Evolutionary conservation across 1,140 invertebrate genomes (phyloP).

Genomic region (Zaprionus kolodkinae): DNA sequence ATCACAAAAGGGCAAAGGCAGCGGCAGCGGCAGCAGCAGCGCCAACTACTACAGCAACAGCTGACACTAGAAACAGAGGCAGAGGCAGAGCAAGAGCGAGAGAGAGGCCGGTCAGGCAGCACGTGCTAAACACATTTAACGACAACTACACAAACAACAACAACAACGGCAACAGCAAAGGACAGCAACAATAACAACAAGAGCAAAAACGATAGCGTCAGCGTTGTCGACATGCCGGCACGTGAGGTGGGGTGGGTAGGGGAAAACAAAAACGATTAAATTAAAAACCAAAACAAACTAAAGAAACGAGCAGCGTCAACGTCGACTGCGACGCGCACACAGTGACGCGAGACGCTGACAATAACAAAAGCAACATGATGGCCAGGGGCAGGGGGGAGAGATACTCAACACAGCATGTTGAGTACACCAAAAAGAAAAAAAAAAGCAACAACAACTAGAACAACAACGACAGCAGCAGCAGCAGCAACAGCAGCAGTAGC

Average conservation of each 20-base stretch:
- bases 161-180: constrained; percentile 39
- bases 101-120: constrained; percentile 63
- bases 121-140: constrained; percentile 82
- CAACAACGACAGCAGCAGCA: constrained; percentile 30
- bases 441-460: constrained; percentile 29
- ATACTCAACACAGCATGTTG: constrained; percentile 59
- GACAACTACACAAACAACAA: constrained; percentile 72
- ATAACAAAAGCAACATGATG: constrained; percentile 55
- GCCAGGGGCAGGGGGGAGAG: constrained; percentile 7
- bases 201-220: constrained; percentile 6
- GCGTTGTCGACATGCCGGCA: constrained; percentile 15
- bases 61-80: constrained; percentile 55
- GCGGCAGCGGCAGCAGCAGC: constrained; percentile 17
- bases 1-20: constrained; percentile 77
- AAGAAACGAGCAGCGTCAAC: constrained; percentile 64
- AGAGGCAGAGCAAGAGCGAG: constrained; percentile 51
- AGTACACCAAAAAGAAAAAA: constrained; percentile 63
- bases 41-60: constrained; percentile 30
- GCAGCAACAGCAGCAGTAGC: constrained; percentile 34
- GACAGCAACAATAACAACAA: constrained; percentile 7
- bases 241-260: constrained; percentile 6
- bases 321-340: constrained; percentile 42
- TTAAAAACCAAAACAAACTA: constrained; percentile 82
- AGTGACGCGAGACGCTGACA: constrained; percentile 52
- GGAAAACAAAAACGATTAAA: constrained; percentile 77